phyloP scores from a whole-genome alignment of 2,888 invertebrate species.

The Sinohyriopsis cumingii region DNA sequence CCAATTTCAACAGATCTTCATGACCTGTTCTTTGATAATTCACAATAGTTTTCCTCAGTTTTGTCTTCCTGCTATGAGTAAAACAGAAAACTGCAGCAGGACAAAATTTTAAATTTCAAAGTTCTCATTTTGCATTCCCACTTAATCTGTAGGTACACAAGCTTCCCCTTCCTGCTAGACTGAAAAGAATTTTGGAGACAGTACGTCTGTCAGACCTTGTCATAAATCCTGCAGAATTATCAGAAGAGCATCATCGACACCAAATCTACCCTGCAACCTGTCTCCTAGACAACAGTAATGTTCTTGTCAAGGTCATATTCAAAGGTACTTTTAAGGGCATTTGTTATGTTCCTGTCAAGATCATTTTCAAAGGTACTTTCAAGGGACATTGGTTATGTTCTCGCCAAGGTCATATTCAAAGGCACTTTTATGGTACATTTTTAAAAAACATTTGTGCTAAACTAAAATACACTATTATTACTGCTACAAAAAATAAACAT shows the following conservation, averaged over 20 bases:
- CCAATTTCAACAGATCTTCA: no score
- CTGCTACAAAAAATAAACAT: no score
- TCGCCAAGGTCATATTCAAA: conserved; percentile 29
- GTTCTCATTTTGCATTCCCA: no score
- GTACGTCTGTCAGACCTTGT: conserved; percentile 46
- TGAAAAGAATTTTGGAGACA: conserved; percentile 25
- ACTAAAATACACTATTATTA: no score
- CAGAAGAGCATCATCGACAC: conserved; percentile 25
- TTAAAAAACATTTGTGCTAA: no score
- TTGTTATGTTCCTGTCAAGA: conserved; percentile 27
- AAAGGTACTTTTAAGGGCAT: conserved; percentile 11
- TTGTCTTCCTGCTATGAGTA: no score
- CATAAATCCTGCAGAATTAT: conserved; percentile 41
- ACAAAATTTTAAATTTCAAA: no score
- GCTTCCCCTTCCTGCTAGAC: conserved; percentile 40
- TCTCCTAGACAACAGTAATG: conserved; percentile 28
- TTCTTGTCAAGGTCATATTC: conserved; percentile 33
- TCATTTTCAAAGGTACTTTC: conserved; percentile 20
- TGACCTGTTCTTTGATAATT: no score
- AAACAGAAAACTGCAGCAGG: no score
- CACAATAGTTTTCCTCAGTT: no score
- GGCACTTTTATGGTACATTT: conserved; percentile 4
- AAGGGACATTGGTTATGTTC: conserved; percentile 9
- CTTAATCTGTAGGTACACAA: conserved; percentile 10
- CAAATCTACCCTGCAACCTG: conserved; percentile 44